phyloP scores from a whole-genome alignment of 2,888 invertebrate genomes.

The Pachydiplax longipennis region DNA sequence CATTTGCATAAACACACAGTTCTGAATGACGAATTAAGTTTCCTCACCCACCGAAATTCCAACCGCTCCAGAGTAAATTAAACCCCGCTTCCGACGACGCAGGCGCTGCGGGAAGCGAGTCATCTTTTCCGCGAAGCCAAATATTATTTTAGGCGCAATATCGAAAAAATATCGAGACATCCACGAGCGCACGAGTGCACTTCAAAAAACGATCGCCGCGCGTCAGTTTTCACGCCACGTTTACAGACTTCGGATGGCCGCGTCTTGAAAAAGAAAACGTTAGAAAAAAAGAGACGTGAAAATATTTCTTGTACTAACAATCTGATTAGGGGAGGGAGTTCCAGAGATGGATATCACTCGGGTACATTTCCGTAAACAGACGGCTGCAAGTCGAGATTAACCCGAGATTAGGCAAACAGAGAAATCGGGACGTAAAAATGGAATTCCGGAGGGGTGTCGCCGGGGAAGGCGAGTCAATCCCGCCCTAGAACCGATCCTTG shows the following conservation, averaged over 20 bases:
- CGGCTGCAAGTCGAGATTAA: background rate
- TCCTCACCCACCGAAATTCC: too few species aligned
- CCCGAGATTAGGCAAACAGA: background rate
- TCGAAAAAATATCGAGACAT: too few species aligned
- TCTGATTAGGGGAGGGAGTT: background rate
- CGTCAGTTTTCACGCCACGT: background rate
- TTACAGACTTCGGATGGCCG: background rate
- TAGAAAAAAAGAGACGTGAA: background rate
- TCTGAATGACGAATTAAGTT: too few species aligned
- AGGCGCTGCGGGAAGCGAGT: too few species aligned
- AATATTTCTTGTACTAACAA: background rate
- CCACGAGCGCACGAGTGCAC: too few species aligned
- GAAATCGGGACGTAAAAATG: background rate
- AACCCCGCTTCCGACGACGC: too few species aligned
- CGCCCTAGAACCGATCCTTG: background rate
- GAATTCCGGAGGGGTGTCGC: background rate
- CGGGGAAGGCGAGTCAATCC: background rate
- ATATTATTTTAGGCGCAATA: too few species aligned
- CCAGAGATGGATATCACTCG: background rate
- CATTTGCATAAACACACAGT: too few species aligned
- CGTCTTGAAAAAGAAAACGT: background rate
- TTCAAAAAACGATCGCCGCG: too few species aligned
- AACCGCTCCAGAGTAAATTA: too few species aligned
- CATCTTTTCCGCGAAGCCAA: too few species aligned
- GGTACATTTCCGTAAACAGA: background rate